Base-by-base conservation (phyloP, 2,113 vertebrate genomes). In the Poeciliopsis retropinna region DNA sequence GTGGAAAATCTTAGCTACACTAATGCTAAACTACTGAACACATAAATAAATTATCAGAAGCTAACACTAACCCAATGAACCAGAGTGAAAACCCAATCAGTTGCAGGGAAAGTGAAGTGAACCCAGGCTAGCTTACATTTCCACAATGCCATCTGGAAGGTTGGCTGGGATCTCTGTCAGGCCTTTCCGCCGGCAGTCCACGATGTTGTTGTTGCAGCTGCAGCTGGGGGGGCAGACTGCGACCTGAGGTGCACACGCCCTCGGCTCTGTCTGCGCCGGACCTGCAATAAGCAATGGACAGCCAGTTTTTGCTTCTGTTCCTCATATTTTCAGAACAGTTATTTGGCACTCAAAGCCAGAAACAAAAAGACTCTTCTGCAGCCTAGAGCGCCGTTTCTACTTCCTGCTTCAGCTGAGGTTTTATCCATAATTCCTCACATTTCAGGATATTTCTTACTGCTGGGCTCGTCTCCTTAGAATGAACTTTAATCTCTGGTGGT, bases 191-290 rank as follows among this genome's bases (percentile, higher is more conserved):
- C 98, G 94, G 88, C 98, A 99, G 91, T 99, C 98, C 91, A 99
- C 95, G 0, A 99, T 96, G 77, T 97, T 98, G 93, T 98, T 98
- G 91, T 98, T 99, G 88, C 98, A 99, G 85, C 95, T 97, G 91
- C 98, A 99, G 90, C 95, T 93, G 15, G 95, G 92, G 0, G 98
- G 98, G 82, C 98, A 99, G 30, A 96, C 93, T 29, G 97, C 92
- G 12, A 96, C 95, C 84, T 96, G 96, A 84, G 97, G 96, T 8
- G 92, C 95, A 89, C 98, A 99, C 0, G 96, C 92, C 0, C 94
- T 95, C 28, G 94, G 83, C 79, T 99, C 98, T 0, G 94, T 87
- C 87, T 93, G 91, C 60, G 93, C 92, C 0, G 95, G 88, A 87
- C 97, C 97, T 99, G 93, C 0, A 27, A 41, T 74, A 39, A 37